phyloP scores from a whole-genome alignment of 2,888 invertebrate species.

The Heliconius ismenius region DNA sequence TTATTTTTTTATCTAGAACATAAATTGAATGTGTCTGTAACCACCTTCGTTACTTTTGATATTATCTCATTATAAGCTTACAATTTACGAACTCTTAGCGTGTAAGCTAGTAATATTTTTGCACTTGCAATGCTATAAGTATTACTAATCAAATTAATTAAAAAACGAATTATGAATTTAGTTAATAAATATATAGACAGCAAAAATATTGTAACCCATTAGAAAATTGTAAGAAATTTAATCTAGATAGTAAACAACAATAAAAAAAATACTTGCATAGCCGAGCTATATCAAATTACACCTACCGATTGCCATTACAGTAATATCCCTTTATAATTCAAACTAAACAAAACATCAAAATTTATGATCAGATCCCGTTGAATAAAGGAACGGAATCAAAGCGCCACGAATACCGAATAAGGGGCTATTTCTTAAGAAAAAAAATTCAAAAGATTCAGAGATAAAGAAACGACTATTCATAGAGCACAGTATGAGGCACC shows the following conservation, averaged over 20 bases:
- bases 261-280: constrained; percentile 65
- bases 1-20: constrained; percentile 39
- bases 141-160: background rate
- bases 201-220: constrained; percentile 30
- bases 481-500: constrained; percentile 68
- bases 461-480: constrained; percentile 75
- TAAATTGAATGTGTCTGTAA: constrained; percentile 37
- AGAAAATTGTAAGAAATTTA: constrained; percentile 50
- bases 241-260: constrained; percentile 61
- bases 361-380: constrained; percentile 77
- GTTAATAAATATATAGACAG: background rate
- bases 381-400: constrained; percentile 78
- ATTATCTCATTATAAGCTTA: constrained; percentile 27
- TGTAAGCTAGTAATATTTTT: constrained; percentile 12
- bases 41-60: constrained; percentile 30
- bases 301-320: constrained; percentile 80
- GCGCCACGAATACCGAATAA: constrained; percentile 73
- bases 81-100: background rate
- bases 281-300: constrained; percentile 76
- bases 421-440: constrained; percentile 62
- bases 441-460: constrained; percentile 68
- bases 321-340: constrained; percentile 79
- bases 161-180: background rate
- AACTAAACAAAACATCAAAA: constrained; percentile 77
- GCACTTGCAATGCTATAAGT: background rate